Evolutionary conservation across 2,797 vertebrate species (phyloP), one percentile per base, ranked within the genome.

Genomic region (Melopsittacus undulatus): DNA sequence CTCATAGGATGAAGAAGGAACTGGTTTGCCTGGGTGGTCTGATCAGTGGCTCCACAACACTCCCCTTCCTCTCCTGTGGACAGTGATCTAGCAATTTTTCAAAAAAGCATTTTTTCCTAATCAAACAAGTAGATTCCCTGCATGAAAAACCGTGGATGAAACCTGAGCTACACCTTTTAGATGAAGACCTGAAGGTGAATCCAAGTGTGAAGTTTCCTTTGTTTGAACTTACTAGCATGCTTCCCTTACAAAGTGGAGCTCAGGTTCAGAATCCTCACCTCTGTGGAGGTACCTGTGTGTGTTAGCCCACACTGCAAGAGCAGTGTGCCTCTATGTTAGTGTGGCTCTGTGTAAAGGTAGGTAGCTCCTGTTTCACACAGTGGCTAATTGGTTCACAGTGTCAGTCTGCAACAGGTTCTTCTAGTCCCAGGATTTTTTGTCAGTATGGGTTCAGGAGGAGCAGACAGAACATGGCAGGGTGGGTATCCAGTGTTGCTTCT

Each of bases 251-350:
- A 27, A 0, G 22, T 18, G 22, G 56, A 57, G 51, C 43, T 81
- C 30, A 11, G 22, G 34, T 78, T 54, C 49, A 36, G 68, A 64
- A 75, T 62, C 20, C 32, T 24, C 42, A 6, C 66, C 5, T 57
- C 42, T 74, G 13, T 3, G 1, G 43, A 52, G 48, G 11, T 30
- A 10, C 26, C 29, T 52, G 32, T 45, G 42, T 59, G 52, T 48
- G 19, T 21, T 22, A 75, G 48, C 67, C 90, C 40, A 24, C 9
- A 1, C 21, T 34, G 48, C 23, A 23, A 22, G 45, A 18, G 36
- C 61, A 59, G 43, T 0, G 0, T 48, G 73, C 12, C 26, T 42
- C 1, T 57, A 5, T 11, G 4, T 38, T 10, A 7, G 23, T 14
- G 62, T 42, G 67, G 54, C 54, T 9, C 52, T 68, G 29, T 0